Evolutionary conservation across 2,113 vertebrate species (phyloP).

Genomic region (Vidua macroura): DNA sequence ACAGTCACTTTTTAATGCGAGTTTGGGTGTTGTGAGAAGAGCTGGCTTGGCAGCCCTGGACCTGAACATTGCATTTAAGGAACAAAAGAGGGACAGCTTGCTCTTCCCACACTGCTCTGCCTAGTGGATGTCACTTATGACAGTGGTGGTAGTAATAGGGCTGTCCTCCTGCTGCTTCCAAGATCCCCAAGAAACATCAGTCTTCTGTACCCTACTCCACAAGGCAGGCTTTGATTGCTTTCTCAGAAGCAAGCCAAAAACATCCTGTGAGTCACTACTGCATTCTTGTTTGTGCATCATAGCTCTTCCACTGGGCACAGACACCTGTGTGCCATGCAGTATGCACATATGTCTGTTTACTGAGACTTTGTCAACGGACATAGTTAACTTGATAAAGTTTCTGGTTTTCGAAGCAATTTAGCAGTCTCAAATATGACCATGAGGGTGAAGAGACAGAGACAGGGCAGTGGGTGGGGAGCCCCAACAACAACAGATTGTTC

Average conservation of each 20-base stretch:
- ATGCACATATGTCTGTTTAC: neutral
- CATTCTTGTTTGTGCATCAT: neutral
- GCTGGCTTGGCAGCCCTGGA: neutral
- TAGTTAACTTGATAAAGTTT: neutral
- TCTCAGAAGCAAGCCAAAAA: neutral
- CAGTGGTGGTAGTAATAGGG: neutral
- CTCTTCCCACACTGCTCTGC: neutral
- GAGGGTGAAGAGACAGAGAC: neutral
- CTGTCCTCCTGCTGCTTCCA: neutral
- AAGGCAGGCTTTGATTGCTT: neutral
- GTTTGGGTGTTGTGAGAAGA: neutral
- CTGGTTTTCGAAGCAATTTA: neutral
- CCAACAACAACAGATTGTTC: neutral
- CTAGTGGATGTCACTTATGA: neutral
- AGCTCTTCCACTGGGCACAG: neutral
- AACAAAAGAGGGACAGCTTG: neutral
- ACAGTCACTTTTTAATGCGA: neutral
- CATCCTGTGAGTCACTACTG: neutral
- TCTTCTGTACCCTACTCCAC: neutral
- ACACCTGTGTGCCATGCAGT: neutral
- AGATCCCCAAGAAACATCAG: neutral
- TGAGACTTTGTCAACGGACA: neutral
- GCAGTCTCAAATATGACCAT: neutral
- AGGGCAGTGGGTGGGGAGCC: too few species aligned
- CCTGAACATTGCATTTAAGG: neutral